Base-by-base conservation (phyloP, 2,113 vertebrate genomes). In the Camelus bactrianus region DNA sequence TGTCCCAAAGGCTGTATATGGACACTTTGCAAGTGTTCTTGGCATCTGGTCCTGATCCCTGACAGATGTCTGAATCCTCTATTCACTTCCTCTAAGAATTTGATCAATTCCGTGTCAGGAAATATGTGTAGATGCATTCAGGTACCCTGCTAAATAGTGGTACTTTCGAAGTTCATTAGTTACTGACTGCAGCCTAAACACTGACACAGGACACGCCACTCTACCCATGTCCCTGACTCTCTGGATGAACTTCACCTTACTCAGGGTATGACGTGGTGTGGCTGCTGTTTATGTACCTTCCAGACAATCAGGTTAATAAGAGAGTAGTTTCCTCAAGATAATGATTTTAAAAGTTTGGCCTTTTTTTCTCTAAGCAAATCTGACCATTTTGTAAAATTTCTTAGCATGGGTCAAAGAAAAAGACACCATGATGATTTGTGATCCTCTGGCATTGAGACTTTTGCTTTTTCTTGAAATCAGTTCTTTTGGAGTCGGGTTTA, bases 301-400 rank as follows among this genome's bases (percentile, higher is more conserved):
- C 28, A 70, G 65, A 85, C 82, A 79, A 65, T 64, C 79, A 58
- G 50, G 50, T 64, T 58, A 10, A 60, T 89, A 4, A 80, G 72
- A 80, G 50, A 65, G 2, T n/a, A 10, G 15, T 90, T 97, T 94
- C 58, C n/a, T 95, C 17, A 77, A 86, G n/a, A 22, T 67, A 60
- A 48, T 54, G n/a, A 54, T 8, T 92, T 88, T 28, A 62, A 54
- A 92, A 54, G 42, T 67, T 93, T 38, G 73, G 8, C 26, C 0
- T 22, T 89, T 15, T 84, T 65, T 52, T 64, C 65, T 60, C 16
- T 76, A 9, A 92, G 75, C 46, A 93, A 48, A 46, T 70, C 77
- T 89, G 52, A 76, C 42, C 26, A 5, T 91, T 91, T 76, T 94
- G 81, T 81, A 81, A 79, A 58, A 90, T 73, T 80, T 91, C 56